Evolutionary conservation across 2,797 vertebrate genomes (phyloP), one percentile per base, ranked within the genome.

Genomic region (Calcarius lapponicus): DNA sequence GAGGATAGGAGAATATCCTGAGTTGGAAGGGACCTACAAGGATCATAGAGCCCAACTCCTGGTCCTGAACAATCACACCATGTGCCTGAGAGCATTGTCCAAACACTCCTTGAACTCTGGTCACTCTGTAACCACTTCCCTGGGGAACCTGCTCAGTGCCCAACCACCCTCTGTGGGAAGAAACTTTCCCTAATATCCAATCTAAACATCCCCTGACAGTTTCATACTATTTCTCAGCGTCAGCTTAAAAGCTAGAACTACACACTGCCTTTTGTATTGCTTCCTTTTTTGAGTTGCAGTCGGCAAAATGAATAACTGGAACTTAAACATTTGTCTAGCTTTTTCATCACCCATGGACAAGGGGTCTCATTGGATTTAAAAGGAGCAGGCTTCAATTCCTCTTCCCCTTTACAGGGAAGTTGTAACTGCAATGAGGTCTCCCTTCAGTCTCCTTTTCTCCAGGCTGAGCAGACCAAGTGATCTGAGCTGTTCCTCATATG

Each of bases 401-500:
- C 15, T 60, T 53, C 15, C 66, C 4, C 25, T 58, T 58, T 16
- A 5, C 1, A 0, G 34, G 29, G 38, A 34, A 48, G 21, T 1
- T 64, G 11, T 34, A 56, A 32, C 38, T 31, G 65, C 20, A 2
- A 0, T 38, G 43, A 50, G 21, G 8, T 64, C 2, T 64, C 32
- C 20, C 8, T 11, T 58, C 51, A 34, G 10, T 28, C n/a, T 72
- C 4, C 31, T 47, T 3, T 17, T n/a, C 31, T 42, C 24, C 34
- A 54, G 66, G 34, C 60, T 48, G 18, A 60, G 14, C 13, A 60
- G 8, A 60, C 5, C 21, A 20, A 43, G 74, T n/a, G 53, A 12
- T 7, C 26, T 79, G 40, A 66, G 53, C 47, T 28, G 1, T 7
- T 40, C 10, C 21, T 78, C 28, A 5, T 5, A 13, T 0, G 0